Evolutionary conservation across 2,797 vertebrate genomes (phyloP), one percentile per base, ranked within the genome.

Genomic region (Gallinago nigripennis): DNA sequence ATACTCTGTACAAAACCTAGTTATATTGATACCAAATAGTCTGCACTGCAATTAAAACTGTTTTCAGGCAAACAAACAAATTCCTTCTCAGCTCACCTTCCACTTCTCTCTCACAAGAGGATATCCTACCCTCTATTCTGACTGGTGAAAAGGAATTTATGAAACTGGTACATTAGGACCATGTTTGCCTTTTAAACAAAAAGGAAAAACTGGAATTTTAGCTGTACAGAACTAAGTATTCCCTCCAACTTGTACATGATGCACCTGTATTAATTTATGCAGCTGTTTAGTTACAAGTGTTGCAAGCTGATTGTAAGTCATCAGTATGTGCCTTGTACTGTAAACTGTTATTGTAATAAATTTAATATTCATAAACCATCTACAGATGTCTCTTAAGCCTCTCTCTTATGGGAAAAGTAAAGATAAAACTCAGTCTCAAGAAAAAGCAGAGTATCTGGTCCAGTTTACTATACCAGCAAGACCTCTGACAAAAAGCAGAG

Each of bases 271-370:
- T 97, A 95, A 96, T 95, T 97, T 97, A 97, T 91, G 97, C 88
- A 45, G 91, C 94, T 96, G 95, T 97, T 97, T 96, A 94, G 92
- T 97, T 96, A 95, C 94, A 95, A 97, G 95, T 97, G 94, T 97
- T 97, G 92, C 92, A 96, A 97, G 96, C 96, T 96, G 95, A 97
- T 27, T 97, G 93, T 97, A 95, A 96, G 93, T 96, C 93, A 96
- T 97, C 94, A 96, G 93, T 97, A 96, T 97, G 97, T 97, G 96
- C 96, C 97, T 98, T 97, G 95, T 97, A 95, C 94, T 95, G 96
- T 98, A 95, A 97, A 96, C 91, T 96, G 88, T 97, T 95, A 96
- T 82, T 97, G 94, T 96, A 97, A 96, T 95, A 98, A 97, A 96
- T 97, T 96, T 97, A 96, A 95, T 95, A 97, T 93, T 90, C 88